Evolutionary conservation across 23 tunicate species (phyloP).

Genomic region (Clavelina lepadiformis): DNA sequence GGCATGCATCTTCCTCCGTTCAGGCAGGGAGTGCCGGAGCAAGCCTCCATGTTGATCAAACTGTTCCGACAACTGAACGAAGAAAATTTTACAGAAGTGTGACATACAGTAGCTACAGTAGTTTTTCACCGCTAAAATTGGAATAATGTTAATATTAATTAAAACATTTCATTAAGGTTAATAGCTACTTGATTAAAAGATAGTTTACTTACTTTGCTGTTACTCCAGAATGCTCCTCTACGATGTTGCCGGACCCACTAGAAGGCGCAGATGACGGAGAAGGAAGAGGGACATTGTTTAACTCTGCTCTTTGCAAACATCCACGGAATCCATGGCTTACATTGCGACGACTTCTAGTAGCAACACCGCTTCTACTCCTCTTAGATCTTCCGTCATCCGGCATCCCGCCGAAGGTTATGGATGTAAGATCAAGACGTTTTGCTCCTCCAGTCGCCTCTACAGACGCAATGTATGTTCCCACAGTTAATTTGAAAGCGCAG

Average conservation of each 20-base stretch:
- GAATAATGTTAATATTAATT: no score
- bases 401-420: conserved; percentile 23
- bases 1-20: conserved; percentile 46
- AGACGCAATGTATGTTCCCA: conserved; percentile 17
- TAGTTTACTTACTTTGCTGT: not conserved
- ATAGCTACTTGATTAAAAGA: not conserved
- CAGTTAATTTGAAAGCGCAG: conserved; percentile 31
- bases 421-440: conserved; percentile 10
- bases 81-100: no score
- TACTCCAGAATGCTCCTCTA: not conserved
- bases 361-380: conserved; percentile 2
- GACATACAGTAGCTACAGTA: no score
- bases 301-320: conserved; percentile 30
- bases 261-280: no score
- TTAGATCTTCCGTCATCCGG: conserved; percentile 20
- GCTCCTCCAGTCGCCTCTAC: conserved; percentile 3
- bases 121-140: no score
- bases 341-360: not conserved
- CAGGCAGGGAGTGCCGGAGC: conserved; percentile 16
- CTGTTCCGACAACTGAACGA: conserved; percentile 26
- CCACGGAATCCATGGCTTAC: conserved; percentile 37
- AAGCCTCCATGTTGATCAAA: conserved; percentile 38
- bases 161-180: not conserved
- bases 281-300: conserved; percentile 15
- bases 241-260: conserved; percentile 1